A percentile compares a stretch with the other conserved stretches of the same genome.
Evolutionary conservation across 2,113 vertebrate species (phyloP).

Genomic region (Myocastor coypus): DNA sequence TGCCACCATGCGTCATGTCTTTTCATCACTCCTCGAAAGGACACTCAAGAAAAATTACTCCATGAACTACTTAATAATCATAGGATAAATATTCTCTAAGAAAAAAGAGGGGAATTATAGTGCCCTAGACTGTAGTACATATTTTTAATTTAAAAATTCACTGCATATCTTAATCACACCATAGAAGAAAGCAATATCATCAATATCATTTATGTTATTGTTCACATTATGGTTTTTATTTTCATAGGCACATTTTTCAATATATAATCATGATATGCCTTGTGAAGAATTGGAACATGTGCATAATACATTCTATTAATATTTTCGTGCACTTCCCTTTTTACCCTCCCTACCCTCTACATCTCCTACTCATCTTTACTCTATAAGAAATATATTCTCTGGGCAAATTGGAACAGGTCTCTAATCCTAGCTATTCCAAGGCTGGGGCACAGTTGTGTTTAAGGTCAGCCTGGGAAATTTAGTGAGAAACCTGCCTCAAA

Average conservation of each 20-base stretch:
- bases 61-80: not conserved
- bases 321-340: not conserved
- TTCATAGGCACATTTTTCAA: not conserved
- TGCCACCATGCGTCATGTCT: not conserved
- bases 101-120: not conserved
- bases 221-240: not conserved
- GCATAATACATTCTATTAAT: not conserved
- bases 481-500: not conserved
- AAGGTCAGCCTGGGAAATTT: not conserved
- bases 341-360: not conserved
- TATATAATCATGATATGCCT: not conserved
- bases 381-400: not conserved
- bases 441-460: not conserved
- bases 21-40: not conserved
- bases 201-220: not conserved
- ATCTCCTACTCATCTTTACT: not conserved
- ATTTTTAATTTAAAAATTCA: not conserved
- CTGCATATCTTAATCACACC: not conserved
- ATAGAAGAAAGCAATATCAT: not conserved
- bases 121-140: not conserved
- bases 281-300: not conserved
- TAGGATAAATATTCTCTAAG: not conserved
- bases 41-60: not conserved
- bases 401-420: not conserved
- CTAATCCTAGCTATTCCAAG: not conserved